Base-by-base conservation (phyloP, 2,113 vertebrate species). In the Uropsilus gracilis region DNA sequence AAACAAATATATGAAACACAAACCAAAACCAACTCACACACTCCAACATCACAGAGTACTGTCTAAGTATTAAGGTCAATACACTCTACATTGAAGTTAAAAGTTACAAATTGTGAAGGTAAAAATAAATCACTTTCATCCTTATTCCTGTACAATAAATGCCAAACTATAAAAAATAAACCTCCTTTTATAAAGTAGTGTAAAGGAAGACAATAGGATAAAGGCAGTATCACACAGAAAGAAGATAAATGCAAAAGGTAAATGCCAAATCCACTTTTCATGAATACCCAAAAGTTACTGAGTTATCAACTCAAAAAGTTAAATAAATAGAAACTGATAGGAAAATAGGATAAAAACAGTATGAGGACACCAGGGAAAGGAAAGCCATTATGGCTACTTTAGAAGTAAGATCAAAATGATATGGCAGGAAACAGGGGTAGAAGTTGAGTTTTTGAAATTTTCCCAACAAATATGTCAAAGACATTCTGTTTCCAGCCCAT, bases 261-360 rank as follows among this genome's bases (percentile, higher is more conserved):
- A 93, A 77, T 34, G 26, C 32, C 59, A 89, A 95, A 90, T n/a
- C 8, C n/a, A n/a, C 20, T 94, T 93, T 89, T 11, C 9, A 91
- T 78, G 78, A 94, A 68, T 53, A 75, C 57, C 2, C 1, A 32
- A 53, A 91, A 82, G 1, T 18, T 18, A 68, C 6, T 94, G 48
- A 3, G 14, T 66, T 86, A 92, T 86, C 69, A 82, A 71, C 28
- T 89, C 32, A 72, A 72, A 88, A 75, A 30, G 53, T 48, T 83
- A 89, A 91, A 8, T 64, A 48, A 44, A 34, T 24, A 82, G 32
- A 93, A 91, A 91, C 16, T 83, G 16, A 8, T 37, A 53, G 76
- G 55, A 57, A 90, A 91, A 68, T 20, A 55, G 55, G 63, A 86
- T 30, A 17, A 59, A 53, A 59, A 39, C 0, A 86, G 18, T 37